Evolutionary conservation across 30 jellyfish, hydroid and myxozoan species (phyloP).

Genomic region (Aurelia sp.): DNA sequence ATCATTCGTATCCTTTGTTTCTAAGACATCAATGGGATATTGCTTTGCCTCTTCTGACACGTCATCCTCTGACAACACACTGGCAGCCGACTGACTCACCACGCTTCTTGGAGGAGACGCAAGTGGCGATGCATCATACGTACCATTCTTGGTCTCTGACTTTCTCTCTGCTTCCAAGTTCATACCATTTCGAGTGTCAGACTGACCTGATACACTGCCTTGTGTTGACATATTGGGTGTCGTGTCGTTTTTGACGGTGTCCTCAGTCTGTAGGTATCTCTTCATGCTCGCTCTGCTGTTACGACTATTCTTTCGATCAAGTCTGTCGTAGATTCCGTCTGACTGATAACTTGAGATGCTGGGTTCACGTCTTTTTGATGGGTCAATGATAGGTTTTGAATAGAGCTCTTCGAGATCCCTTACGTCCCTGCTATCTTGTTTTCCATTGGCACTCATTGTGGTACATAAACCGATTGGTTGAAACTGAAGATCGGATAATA

Average conservation of each 20-base stretch:
- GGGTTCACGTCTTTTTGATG: background rate
- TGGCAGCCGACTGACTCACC: conserved; percentile 38
- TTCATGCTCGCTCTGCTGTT: background rate
- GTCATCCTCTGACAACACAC: conserved; percentile 23
- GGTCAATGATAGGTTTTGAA: background rate
- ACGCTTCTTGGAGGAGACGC: conserved; percentile 50
- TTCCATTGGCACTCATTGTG: no score
- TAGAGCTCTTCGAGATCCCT: background rate
- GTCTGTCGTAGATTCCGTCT: conserved; percentile 54
- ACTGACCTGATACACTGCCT: background rate
- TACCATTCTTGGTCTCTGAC: background rate
- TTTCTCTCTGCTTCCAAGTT: background rate
- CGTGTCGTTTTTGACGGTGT: no score
- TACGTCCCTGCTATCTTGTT: no score
- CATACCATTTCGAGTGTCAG: background rate
- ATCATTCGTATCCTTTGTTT: conserved; percentile 71
- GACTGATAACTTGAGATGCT: conserved; percentile 12
- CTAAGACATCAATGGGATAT: conserved; percentile 41
- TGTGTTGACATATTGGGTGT: background rate
- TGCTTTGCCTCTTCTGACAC: background rate
- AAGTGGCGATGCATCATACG: background rate
- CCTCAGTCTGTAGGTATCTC: no score
- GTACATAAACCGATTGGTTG: no score
- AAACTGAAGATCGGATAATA: no score
- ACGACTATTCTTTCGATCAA: conserved; percentile 40